A percentile compares a stretch with the other conserved stretches of the same genome.
Evolutionary conservation across 2,113 vertebrate species (phyloP).

Genomic region (Manacus vitellinus): DNA sequence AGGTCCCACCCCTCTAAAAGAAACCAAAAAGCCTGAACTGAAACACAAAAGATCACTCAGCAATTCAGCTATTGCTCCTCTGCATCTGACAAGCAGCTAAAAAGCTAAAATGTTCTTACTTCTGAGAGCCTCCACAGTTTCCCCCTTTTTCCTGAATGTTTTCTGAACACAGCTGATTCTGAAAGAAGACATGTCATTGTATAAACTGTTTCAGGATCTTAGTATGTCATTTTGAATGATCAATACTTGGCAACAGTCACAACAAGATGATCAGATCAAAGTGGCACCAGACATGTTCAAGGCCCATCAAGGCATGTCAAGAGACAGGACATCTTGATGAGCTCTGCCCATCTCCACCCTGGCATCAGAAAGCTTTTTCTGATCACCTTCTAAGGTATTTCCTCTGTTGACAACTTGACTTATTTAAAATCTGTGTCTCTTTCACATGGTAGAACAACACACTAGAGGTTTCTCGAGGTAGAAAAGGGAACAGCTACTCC

Average conservation of each 20-base stretch:
- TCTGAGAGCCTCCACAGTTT: conserved; percentile 89
- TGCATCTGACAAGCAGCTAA: background rate
- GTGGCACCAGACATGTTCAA: background rate
- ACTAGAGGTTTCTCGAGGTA: background rate
- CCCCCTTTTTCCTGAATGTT: conserved; percentile 87
- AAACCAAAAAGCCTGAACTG: background rate
- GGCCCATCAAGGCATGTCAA: background rate
- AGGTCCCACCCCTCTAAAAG: background rate
- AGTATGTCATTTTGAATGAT: background rate
- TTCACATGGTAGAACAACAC: background rate
- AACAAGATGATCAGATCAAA: background rate
- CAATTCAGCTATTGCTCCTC: background rate
- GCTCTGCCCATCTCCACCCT: background rate
- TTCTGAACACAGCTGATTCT: conserved; percentile 93
- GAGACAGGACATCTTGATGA: background rate
- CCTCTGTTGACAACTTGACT: background rate
- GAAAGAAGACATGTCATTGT: conserved; percentile 62
- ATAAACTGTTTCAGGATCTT: background rate
- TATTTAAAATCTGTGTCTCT: background rate
- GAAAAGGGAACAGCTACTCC: background rate
- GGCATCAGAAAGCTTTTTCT: background rate
- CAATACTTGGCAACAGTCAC: background rate
- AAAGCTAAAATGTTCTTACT: conserved; percentile 74
- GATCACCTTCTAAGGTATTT: background rate
- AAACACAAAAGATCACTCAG: background rate